A percentile compares a stretch with the other conserved stretches of the same genome.
These are phyloP conservation scores for Microcaecilia unicolor DNA, from an alignment of 2,797 vertebrate species.

Conservation along the genomic window DNA sequence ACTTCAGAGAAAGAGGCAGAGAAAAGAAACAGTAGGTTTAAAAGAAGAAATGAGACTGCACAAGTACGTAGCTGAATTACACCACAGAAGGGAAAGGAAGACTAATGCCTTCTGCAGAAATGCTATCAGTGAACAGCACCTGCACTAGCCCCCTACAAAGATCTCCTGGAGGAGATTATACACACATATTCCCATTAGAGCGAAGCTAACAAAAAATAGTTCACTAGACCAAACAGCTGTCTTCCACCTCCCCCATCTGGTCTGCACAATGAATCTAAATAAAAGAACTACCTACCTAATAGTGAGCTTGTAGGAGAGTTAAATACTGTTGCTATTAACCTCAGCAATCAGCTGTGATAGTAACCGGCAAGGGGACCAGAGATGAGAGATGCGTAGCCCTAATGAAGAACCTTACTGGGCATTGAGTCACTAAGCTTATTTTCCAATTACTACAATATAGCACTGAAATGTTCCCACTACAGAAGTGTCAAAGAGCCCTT, in stretches of 20 bases:
- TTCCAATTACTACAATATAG: no score
- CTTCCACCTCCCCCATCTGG: not conserved
- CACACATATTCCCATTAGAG: no score
- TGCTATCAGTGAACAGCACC: not conserved
- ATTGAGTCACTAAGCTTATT: no score
- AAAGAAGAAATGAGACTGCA: no score
- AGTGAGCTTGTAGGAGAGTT: rapidly evolving
- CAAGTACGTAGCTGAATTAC: no score
- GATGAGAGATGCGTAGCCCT: not conserved
- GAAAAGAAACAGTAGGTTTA: no score
- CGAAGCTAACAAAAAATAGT: not conserved
- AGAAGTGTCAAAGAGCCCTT: no score
- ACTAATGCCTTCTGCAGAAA: not conserved
- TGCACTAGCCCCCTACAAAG: not conserved
- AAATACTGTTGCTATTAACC: not conserved
- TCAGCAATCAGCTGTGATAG: not conserved
- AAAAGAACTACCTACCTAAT: not conserved
- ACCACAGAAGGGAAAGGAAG: no score
- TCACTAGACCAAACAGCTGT: not conserved
- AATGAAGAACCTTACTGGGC: no score
- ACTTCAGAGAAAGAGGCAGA: no score
- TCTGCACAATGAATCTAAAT: not conserved
- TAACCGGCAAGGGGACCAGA: not conserved
- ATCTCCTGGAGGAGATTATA: not conserved
- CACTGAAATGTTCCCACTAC: no score